phyloP scores from a whole-genome alignment of 2,113 vertebrate genomes.

The Hypomesus transpacificus region DNA sequence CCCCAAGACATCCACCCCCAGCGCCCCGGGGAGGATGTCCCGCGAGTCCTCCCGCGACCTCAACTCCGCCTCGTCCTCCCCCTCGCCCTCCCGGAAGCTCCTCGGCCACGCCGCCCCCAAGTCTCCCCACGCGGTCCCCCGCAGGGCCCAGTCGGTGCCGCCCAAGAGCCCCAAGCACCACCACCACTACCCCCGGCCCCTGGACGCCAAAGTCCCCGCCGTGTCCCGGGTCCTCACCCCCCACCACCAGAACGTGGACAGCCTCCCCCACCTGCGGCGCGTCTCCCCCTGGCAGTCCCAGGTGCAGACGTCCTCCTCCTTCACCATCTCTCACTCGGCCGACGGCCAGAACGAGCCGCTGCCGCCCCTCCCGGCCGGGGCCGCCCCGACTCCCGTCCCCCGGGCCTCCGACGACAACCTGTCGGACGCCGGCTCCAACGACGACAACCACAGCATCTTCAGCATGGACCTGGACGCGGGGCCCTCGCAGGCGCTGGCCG shows the following conservation, averaged over 20 bases:
- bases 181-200: slow-evolving; percentile 61
- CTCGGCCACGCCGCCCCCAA: slow-evolving; percentile 59
- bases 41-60: slow-evolving; percentile 65
- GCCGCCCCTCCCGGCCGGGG: slow-evolving; percentile 27
- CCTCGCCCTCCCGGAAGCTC: slow-evolving; percentile 75
- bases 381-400: slow-evolving; percentile 33
- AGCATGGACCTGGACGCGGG: slow-evolving; percentile 68
- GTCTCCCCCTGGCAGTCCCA: slow-evolving; percentile 79
- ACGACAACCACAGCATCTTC: slow-evolving; percentile 65
- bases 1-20: slow-evolving; percentile 54
- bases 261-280: slow-evolving; percentile 81
- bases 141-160: slow-evolving; percentile 72
- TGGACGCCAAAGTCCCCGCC: slow-evolving; percentile 71
- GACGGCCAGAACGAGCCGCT: slow-evolving; percentile 48
- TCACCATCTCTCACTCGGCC: slow-evolving; percentile 72
- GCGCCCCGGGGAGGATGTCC: slow-evolving; percentile 52
- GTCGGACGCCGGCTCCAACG: slow-evolving; percentile 64
- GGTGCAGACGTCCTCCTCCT: slow-evolving; percentile 83
- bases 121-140: slow-evolving; percentile 65
- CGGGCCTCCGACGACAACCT: slow-evolving; percentile 47
- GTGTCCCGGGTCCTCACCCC: slow-evolving; percentile 77
- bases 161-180: slow-evolving; percentile 81
- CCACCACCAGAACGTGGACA: slow-evolving; percentile 81
- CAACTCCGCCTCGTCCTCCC: slow-evolving; percentile 69
- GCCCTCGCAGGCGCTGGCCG: slow-evolving; percentile 27